These are phyloP conservation scores for Vesta saturnalis DNA, from an alignment of 2,888 invertebrate genomes.

Conservation along the genomic window DNA sequence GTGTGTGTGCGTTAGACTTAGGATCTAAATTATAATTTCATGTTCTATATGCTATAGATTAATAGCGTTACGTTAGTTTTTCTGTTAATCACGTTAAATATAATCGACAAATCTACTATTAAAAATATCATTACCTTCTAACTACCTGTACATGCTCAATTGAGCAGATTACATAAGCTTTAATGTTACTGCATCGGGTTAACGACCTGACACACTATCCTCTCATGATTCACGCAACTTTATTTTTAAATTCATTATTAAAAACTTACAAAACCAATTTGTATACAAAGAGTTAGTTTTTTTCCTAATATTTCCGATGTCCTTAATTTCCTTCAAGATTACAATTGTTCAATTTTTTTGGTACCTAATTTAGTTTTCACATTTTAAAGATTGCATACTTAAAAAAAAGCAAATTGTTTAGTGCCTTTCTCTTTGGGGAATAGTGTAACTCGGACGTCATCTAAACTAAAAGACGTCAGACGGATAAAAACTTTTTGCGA, in stretches of 20 bases:
- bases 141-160: slow-evolving; percentile 26
- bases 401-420: too few species aligned
- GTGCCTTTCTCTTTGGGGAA: too few species aligned
- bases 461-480: too few species aligned
- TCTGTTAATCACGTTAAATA: background rate
- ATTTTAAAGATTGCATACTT: too few species aligned
- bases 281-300: too few species aligned
- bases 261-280: too few species aligned
- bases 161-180: slow-evolving; percentile 31
- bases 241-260: slow-evolving; percentile 5
- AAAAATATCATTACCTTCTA: slow-evolving; percentile 20
- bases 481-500: too few species aligned
- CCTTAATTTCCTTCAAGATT: too few species aligned
- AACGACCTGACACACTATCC: slow-evolving; percentile 35
- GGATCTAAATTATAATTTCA: background rate
- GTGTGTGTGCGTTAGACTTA: background rate
- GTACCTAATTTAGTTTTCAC: too few species aligned
- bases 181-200: slow-evolving; percentile 30
- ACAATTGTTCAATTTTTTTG: too few species aligned
- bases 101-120: slow-evolving; percentile 15
- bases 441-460: too few species aligned
- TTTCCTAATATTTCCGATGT: too few species aligned
- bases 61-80: background rate
- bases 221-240: slow-evolving; percentile 27
- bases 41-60: background rate